Conservation (phyloP, 2,797 vertebrate species). For the Epinephelus awoara region DNA sequence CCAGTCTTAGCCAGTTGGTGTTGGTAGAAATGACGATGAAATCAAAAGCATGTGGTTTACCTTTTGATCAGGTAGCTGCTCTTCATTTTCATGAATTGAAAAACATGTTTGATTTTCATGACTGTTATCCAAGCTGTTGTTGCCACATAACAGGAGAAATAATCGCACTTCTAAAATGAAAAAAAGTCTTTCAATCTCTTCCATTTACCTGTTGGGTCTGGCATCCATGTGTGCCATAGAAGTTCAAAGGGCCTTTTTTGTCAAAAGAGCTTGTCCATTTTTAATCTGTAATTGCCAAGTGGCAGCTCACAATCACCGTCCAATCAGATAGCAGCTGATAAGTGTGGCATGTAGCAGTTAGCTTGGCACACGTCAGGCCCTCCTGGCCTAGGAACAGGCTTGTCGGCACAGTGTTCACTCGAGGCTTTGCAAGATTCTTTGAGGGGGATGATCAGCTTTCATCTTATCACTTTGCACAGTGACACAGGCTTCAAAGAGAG, state of each 20-base stretch:
- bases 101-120: background rate
- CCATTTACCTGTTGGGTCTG: conserved; percentile 32
- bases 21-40: background rate
- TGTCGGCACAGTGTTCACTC: conserved; percentile 50
- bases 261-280: conserved; percentile 60
- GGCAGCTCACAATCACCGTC: conserved; percentile 56
- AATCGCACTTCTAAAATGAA: background rate
- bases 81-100: background rate
- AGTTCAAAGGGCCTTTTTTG: conserved; percentile 62
- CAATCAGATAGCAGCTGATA: conserved; percentile 78
- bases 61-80: background rate
- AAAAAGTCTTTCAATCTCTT: conserved; percentile 33
- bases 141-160: background rate
- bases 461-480: conserved; percentile 80
- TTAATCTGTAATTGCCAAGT: conserved; percentile 67
- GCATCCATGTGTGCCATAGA: conserved; percentile 31
- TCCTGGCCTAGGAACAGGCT: conserved; percentile 49
- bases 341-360: conserved; percentile 76
- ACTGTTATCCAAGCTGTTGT: background rate
- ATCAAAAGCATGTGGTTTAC: background rate
- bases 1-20: background rate
- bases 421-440: conserved; percentile 56
- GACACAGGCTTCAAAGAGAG: conserved; percentile 85
- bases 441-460: conserved; percentile 73
- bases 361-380: conserved; percentile 59